Evolutionary conservation across 1,140 invertebrate species (phyloP).

Genomic region (Philaenus spumarius): DNA sequence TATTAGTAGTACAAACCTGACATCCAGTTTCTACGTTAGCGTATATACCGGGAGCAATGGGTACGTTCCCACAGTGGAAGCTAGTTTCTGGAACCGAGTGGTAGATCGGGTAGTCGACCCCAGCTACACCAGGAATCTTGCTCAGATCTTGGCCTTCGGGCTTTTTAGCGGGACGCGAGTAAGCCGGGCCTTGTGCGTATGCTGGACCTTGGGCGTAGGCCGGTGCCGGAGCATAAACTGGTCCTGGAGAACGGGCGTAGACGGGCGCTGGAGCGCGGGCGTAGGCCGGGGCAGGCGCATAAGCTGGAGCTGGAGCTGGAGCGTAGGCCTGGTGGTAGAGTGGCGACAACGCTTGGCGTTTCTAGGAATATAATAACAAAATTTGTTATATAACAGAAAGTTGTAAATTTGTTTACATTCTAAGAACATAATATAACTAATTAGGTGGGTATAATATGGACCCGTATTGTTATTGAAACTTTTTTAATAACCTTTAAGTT

Average conservation of each 20-base stretch:
- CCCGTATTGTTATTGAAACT: too few species aligned
- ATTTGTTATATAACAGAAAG: too few species aligned
- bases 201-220: not conserved
- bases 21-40: conserved; percentile 80
- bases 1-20: conserved; percentile 63
- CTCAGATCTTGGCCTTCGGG: conserved; percentile 53
- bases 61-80: conserved; percentile 68
- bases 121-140: conserved; percentile 68
- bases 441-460: too few species aligned
- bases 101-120: conserved; percentile 71
- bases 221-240: not conserved
- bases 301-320: not conserved
- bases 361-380: too few species aligned
- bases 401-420: too few species aligned
- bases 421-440: too few species aligned
- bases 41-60: conserved; percentile 74
- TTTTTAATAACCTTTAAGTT: too few species aligned
- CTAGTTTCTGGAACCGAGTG: conserved; percentile 66
- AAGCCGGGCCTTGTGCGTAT: not conserved
- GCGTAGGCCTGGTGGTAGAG: not conserved
- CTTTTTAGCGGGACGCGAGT: not conserved
- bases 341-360: too few species aligned
- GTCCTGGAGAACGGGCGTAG: not conserved
- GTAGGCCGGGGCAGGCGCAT: not conserved
- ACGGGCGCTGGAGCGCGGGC: not conserved